Base-by-base conservation (phyloP, 92 coral and sea anemone genomes). In the Actinernus sp. region DNA sequence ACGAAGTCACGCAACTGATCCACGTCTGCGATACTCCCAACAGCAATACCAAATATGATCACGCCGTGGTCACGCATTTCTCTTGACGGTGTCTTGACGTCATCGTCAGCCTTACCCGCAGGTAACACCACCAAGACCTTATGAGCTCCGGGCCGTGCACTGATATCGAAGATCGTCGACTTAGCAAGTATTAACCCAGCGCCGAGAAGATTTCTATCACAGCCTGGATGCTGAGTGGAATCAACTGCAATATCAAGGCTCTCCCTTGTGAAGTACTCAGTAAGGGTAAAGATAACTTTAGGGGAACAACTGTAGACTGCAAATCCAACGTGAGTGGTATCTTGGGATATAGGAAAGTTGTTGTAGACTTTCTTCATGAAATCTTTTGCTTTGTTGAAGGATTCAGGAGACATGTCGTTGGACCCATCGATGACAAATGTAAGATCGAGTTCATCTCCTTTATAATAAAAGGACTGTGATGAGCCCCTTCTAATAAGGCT, bases 391-490 rank as follows among this genome's bases (percentile, higher is more conserved):
- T 46, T 58, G 30, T 45, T 28, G 54, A 93, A 93, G 22, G 87
- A 87, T 18, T 63, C 30, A 3, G 44, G 28, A 23, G 72, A 39
- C 86, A 93, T 78, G 21, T 56, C 45, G 1, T 68, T 38, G 4
- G 98, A 85, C n/a, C 89, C 93, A 46, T 93, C 93, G 18, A 93
- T 50, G 2, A 93, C 53, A 55, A 89, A 85, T n/a, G 76, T 88
- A 26, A 93, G 86, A 70, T 93, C 98, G 27, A 89, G 92, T 37
- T 75, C 82, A 29, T 72, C 63, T 11, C 65, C 95, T 88, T 44
- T 1, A 32, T 51, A 13, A 11, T 1, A 25, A 28, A 9, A 16
- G 27, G 19, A 49, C 2, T 10, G 12, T 5, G 12, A 22, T n/a
- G n/a, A n/a, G n/a, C n/a, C n/a, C n/a, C n/a, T n/a, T n/a, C n/a